Percentiles rank a stretch among this genome's conserved stretches.
phyloP scores from a whole-genome alignment of 2,113 vertebrate species.

The Barbus barbus region DNA sequence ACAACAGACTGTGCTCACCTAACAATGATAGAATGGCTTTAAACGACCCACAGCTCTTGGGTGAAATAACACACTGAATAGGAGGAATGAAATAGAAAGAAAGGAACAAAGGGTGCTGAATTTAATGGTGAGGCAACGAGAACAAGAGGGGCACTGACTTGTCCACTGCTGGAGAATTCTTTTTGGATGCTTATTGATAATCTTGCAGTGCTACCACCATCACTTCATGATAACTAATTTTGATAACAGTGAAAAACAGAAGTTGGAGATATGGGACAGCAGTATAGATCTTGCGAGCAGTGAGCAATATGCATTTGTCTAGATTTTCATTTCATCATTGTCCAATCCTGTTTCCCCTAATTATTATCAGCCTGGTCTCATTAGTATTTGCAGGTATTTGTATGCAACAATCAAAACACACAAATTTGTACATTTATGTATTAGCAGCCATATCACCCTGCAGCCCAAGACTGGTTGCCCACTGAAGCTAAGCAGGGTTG shows the following conservation, averaged over 20 bases:
- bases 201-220: not conserved
- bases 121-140: not conserved
- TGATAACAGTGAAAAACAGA: not conserved
- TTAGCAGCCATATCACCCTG: too few species aligned
- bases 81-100: slow-evolving; percentile 13
- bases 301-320: not conserved
- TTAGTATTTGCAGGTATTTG: not conserved
- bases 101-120: slow-evolving; percentile 14
- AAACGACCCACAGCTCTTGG: slow-evolving; percentile 52
- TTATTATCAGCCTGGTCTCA: not conserved
- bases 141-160: not conserved
- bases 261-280: not conserved
- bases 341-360: not conserved
- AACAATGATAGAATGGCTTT: slow-evolving; percentile 42
- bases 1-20: slow-evolving; percentile 16
- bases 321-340: not conserved
- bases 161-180: slow-evolving; percentile 19
- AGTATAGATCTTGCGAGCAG: not conserved
- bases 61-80: slow-evolving; percentile 42
- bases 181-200: not conserved
- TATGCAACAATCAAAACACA: not conserved
- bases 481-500: too few species aligned
- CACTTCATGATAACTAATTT: not conserved
- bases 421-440: not conserved
- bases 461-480: too few species aligned